Conservation (phyloP, 2,113 vertebrate genomes). For the Malurus alboscapulatus region DNA sequence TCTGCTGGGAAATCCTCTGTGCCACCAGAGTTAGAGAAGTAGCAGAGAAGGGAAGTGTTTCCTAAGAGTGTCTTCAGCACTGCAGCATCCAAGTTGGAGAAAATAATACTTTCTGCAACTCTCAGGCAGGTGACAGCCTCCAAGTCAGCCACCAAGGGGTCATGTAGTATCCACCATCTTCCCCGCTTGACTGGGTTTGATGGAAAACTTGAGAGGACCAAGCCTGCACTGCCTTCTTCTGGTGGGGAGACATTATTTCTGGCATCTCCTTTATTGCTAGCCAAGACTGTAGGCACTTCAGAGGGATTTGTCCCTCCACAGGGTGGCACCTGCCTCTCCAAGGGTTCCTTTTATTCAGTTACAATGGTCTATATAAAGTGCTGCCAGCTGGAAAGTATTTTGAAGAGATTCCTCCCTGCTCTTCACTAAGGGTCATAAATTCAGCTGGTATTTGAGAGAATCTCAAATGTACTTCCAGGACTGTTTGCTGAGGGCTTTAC, state of each 20-base stretch:
- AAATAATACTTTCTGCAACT: background rate
- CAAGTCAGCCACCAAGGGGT: background rate
- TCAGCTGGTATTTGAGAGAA: constrained; percentile 68
- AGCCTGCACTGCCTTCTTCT: constrained; percentile 32
- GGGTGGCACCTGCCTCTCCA: constrained; percentile 59
- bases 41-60: rapidly evolving
- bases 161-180: rapidly evolving
- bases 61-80: background rate
- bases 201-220: background rate
- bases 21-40: background rate
- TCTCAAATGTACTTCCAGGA: constrained; percentile 60
- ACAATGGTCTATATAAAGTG: constrained; percentile 68
- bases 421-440: constrained; percentile 66
- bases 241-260: background rate
- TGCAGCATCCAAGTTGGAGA: background rate
- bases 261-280: background rate
- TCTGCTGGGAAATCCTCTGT: background rate
- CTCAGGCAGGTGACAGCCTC: background rate
- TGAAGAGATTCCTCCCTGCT: constrained; percentile 63
- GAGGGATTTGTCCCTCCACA: constrained; percentile 37
- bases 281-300: background rate
- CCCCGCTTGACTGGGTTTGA: background rate
- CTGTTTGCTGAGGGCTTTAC: constrained; percentile 48
- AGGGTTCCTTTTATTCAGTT: constrained; percentile 51
- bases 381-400: constrained; percentile 69